Percentiles rank a stretch among this genome's conserved stretches.
Evolutionary conservation across 2,113 vertebrate genomes (phyloP).

Genomic region (Thunnus maccoyii): DNA sequence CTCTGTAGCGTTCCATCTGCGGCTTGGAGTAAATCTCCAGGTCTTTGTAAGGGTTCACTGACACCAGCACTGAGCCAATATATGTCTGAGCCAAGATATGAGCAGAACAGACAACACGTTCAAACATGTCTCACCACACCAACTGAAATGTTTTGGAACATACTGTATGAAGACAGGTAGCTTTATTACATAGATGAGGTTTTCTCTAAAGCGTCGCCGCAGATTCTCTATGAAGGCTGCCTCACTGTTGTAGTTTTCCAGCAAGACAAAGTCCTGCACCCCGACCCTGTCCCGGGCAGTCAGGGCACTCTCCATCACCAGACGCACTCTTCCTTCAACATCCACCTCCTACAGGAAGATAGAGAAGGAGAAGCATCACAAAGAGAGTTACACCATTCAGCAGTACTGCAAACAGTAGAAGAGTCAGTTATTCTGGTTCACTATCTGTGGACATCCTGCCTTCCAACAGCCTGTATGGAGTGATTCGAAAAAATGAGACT

Average conservation of each 20-base stretch:
- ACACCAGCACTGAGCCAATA: conserved; percentile 96
- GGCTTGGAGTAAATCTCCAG: conserved; percentile 95
- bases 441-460: neutral
- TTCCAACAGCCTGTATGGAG: neutral
- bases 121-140: conserved; percentile 19
- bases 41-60: conserved; percentile 97
- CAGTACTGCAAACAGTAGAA: neutral
- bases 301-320: conserved; percentile 95
- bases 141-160: conserved; percentile 14
- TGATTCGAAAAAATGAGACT: neutral
- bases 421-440: neutral
- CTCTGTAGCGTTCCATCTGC: conserved; percentile 97
- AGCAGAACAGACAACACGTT: conserved; percentile 5
- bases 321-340: conserved; percentile 91
- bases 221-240: conserved; percentile 97
- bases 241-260: conserved; percentile 97
- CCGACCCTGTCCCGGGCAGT: conserved; percentile 96
- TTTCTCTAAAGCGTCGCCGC: conserved; percentile 94
- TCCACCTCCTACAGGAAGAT: conserved; percentile 86
- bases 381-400: neutral
- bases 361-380: neutral
- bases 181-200: conserved; percentile 92
- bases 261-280: conserved; percentile 96
- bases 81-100: conserved; percentile 88
- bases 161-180: neutral